Evolutionary conservation across 2,888 invertebrate genomes (phyloP).

Genomic region (Holacanthella duospinosa): DNA sequence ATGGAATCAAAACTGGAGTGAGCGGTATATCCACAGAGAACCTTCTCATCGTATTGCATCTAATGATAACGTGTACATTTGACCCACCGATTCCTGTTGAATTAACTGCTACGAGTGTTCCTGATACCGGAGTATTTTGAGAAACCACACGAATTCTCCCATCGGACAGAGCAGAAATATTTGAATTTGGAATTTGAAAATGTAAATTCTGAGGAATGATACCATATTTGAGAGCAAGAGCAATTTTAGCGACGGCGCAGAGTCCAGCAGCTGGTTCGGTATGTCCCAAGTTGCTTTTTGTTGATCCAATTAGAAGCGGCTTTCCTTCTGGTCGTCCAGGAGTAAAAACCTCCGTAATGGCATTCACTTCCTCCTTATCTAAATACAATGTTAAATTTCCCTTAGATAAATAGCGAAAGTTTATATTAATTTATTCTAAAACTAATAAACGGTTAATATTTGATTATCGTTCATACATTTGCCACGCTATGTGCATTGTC

Average conservation of each 20-base stretch:
- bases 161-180: conserved; percentile 76
- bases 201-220: no score
- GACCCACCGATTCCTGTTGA: conserved; percentile 16
- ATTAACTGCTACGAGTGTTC: conserved; percentile 12
- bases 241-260: conserved; percentile 67
- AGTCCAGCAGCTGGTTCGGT: conserved; percentile 76
- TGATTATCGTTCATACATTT: no score
- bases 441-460: no score
- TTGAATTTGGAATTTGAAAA: conserved; percentile 69
- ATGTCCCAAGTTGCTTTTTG: conserved; percentile 92
- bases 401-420: no score
- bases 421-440: no score
- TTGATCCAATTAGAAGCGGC: conserved; percentile 88
- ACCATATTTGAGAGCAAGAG: no score
- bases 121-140: conserved; percentile 1
- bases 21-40: not conserved
- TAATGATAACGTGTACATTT: conserved; percentile 11
- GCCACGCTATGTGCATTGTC: no score
- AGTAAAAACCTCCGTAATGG: conserved; percentile 83
- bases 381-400: no score
- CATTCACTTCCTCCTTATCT: conserved; percentile 95
- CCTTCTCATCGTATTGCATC: conserved; percentile 37
- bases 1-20: conserved; percentile 15
- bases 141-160: conserved; percentile 49
- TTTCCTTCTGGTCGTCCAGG: no score